Evolutionary conservation across 23 tunicate species (phyloP), one percentile per base, ranked within the genome.

Genomic region (Ciona savignyi): DNA sequence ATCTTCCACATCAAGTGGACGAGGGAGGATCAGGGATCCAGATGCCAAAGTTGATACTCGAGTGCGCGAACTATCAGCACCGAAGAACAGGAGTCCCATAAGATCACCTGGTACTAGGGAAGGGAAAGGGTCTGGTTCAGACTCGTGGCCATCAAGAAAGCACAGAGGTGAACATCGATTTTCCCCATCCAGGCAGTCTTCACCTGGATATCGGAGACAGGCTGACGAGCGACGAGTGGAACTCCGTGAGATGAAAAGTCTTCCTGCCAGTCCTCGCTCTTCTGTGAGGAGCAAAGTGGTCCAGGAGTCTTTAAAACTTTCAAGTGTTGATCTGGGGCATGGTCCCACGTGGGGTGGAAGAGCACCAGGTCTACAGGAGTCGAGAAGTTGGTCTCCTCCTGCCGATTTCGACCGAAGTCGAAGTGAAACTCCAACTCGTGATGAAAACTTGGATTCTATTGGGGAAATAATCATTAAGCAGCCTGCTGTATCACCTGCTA

Each of bases 381-480:
- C 11, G 15, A 75, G 56, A 23, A 4, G 73, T 64, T 82, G 87
- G 87, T 30, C 34, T 0, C 26, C 65, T 1, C 68, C 27, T 20
- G 29, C 65, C 6, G 72, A 77, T 23, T 89, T 77, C 32, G 75
- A 89, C 33, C 72, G 89, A 2, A 82, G 96, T 51, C 85, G 87
- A 62, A 83, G 89, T 66, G 96, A 81, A 56, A 89, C 96, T 30
- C 96, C 96, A 30, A 89, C 96, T 0, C 72, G 96, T 2, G 96
- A 89, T 79, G 96, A 89, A 51, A 89, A 89, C 70, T 60, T 66
- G 9, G 96, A 80, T 30, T 51, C 78, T 4, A 83, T 89, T 23
- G 96, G 96, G 23, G 96, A 89, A 75, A 74, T 89, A 3, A 89
- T 89, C 31, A 89, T 89, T 77, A 89, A 89, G 33, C 94, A 87